Base-by-base conservation (phyloP, 2,888 invertebrate species). In the Caenorhabditis sp. region DNA sequence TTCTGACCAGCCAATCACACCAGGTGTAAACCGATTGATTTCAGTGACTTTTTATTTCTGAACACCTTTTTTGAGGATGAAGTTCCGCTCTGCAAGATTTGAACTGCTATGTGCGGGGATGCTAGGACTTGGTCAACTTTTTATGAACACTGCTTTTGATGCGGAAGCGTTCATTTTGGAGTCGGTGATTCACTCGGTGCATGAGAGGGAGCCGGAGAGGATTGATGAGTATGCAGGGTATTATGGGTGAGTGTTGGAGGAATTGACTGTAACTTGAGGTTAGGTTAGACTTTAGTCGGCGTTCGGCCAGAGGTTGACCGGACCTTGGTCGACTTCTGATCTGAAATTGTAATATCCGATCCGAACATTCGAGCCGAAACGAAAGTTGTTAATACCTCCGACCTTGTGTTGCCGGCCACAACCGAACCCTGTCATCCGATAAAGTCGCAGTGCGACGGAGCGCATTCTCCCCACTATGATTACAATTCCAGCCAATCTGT, bases 101-200 rank as follows among this genome's bases (percentile, higher is more conserved):
- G 86, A 87, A 31, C 22, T 87, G 12, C 38, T 86, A 12, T 87
- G 88, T 61, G 85, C 83, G 8, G 59, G 74, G 10, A 70, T 87
- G 58, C 80, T 88, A 16, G 88, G 86, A 0, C 70, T 86, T 24
- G 88, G 86, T 3, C 88, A 88, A 41, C 70, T 88, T 63, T 82
- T 83, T 75, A 87, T 88, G 61, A 87, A 86, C 82, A 85, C 84
- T 1, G 86, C 86, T 1, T 77, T 41, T 28, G 68, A 81, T 10
- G 63, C 73, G 24, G 82, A 85, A 72, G 82, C 87, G 0, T 88
- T 88, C 64, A 81, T 88, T 59, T 70, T 86, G 35, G 88, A 88
- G 54, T 85, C 87, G 0, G 87, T 88, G 7, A 81, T 87, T 51
- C 88, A 87, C 61, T 88, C 88, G 28, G 85, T 88, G 26, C 83